Evolutionary conservation across 2,888 invertebrate species (phyloP), one percentile per base, ranked within the genome.

Genomic region (Agrotis segetum): DNA sequence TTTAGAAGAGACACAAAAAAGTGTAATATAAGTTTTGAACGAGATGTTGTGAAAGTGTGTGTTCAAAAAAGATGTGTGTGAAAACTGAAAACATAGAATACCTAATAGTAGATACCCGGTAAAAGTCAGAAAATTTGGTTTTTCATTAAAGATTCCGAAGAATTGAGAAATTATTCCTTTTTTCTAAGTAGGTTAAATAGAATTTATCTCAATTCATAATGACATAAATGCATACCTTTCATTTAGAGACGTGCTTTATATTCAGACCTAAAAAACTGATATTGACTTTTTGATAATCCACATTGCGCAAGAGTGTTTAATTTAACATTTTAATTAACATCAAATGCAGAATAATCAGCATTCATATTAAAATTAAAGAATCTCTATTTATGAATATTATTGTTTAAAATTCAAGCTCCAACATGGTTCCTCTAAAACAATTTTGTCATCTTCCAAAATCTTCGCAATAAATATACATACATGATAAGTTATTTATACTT

Each of bases 401-500:
- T 17, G 24, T 7, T 59, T 44, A 29, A 17, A 49, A 49, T 70
- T 34, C 14, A 34, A 58, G 19, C 14, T 24, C 47, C 13, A 29
- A 61, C 34, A 11, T 34, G 50, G 24, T 52, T 47, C 16, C 17
- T 40, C 13, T 47, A 19, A 19, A 56, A 19, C 11, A 46, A 63
- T 56, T 79, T 60, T 46, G 65, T 79, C 55, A 60, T 71, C 34
- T 62, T 17, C 13, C 4, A 56, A 66, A 74, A 79, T 67, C 56
- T 67, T 61, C 13, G 50, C 50, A 61, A 56, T 24, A 65, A 24
- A 47, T 80, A 65, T 56, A 64, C 53, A 74, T 66, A 71, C 53
- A 47, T 62, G 67, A 67, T 77, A 72, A 79, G 60, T 64, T 77
- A 69, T 77, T 69, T 67, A 73, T 77, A 79, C 58, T 61, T 53